Conservation (phyloP, 2,113 vertebrate species). For the Passerina amoena region DNA sequence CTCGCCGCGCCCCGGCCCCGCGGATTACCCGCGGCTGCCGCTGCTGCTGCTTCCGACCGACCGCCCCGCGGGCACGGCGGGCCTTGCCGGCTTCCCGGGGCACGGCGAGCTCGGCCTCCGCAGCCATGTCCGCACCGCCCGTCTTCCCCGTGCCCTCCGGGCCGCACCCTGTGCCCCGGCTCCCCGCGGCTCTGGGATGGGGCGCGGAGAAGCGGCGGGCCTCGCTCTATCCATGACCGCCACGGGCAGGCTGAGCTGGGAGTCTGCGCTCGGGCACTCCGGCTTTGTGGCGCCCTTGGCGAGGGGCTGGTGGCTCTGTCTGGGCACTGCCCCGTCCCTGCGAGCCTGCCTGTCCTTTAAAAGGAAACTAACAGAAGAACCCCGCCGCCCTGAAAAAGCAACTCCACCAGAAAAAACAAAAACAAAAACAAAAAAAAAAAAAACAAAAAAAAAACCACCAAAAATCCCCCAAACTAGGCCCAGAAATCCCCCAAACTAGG, state of each 20-base stretch:
- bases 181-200: neutral
- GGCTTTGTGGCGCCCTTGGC: accelerated
- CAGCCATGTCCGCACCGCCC: no score
- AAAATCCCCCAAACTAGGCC: neutral
- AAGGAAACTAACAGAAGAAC: neutral
- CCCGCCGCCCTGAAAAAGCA: no score
- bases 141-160: accelerated
- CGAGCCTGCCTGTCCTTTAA: no score
- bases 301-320: neutral
- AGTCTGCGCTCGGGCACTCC: accelerated
- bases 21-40: slow-evolving; percentile 16
- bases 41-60: neutral
- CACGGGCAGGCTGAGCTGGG: neutral
- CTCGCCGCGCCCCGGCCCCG: slow-evolving; percentile 29
- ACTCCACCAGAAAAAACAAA: neutral
- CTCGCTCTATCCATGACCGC: accelerated
- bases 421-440: no score
- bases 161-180: no score
- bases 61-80: neutral
- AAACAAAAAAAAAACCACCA: neutral
- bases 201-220: accelerated
- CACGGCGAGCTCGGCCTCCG: neutral
- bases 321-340: neutral
- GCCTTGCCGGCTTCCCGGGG: neutral
- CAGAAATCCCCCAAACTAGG: neutral